These are phyloP conservation scores for Azorinus chamasolen DNA, from an alignment of 2,888 invertebrate species.

Conservation along the genomic window DNA sequence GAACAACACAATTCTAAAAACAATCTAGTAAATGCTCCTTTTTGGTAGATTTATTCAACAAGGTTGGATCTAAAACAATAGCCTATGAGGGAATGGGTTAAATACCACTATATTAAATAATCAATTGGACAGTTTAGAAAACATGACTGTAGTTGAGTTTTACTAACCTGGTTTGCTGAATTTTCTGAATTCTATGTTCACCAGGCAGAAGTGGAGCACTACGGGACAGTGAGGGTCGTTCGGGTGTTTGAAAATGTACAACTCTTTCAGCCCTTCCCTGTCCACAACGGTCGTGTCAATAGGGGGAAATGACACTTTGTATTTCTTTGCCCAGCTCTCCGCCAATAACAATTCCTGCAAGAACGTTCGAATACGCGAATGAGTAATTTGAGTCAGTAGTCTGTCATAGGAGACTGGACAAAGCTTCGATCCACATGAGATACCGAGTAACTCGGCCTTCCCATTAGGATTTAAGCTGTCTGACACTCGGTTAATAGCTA, in stretches of 20 bases:
- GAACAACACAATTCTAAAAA: too few relatives aligned
- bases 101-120: too few relatives aligned
- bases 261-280: conserved; percentile 85
- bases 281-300: conserved; percentile 85
- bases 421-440: too few relatives aligned
- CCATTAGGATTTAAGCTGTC: background rate
- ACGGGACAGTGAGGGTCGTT: conserved; percentile 86
- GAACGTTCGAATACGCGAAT: too few relatives aligned
- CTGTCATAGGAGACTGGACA: too few relatives aligned
- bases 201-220: conserved; percentile 86
- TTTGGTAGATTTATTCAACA: too few relatives aligned
- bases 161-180: conserved; percentile 86
- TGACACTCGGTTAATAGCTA: background rate
- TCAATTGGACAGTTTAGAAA: too few relatives aligned
- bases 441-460: background rate
- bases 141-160: too few relatives aligned
- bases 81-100: too few relatives aligned
- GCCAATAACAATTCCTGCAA: conserved; percentile 86
- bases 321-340: conserved; percentile 77
- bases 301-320: conserved; percentile 86
- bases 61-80: too few relatives aligned
- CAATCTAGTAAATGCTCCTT: too few relatives aligned
- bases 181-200: conserved; percentile 86
- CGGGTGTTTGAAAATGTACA: conserved; percentile 86
- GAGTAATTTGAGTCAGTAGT: too few relatives aligned